A percentile compares a stretch with the other conserved stretches of the same genome.
Conservation (phyloP, 2,888 invertebrate genomes). For the Cloeon dipterum region DNA sequence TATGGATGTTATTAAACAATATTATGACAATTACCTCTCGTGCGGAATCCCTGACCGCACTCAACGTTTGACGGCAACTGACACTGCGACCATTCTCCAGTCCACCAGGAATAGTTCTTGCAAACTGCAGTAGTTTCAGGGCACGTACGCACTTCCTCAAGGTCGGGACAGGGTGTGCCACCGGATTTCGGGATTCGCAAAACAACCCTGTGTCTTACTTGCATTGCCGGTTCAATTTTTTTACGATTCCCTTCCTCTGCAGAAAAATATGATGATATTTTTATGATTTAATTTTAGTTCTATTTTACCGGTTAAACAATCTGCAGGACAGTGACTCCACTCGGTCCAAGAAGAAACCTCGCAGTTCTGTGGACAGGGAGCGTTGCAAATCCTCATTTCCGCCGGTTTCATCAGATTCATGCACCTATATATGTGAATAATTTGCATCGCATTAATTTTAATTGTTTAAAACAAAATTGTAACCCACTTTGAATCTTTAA, state of each 20-base stretch:
- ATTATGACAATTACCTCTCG: no score
- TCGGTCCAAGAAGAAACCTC: conserved; percentile 36
- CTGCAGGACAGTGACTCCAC: conserved; percentile 33
- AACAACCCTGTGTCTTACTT: conserved; percentile 25
- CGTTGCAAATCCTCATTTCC: conserved; percentile 24
- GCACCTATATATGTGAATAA: conserved; percentile 19
- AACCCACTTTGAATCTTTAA: conserved; percentile 26
- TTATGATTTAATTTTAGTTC: not conserved
- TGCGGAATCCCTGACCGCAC: conserved; percentile 25
- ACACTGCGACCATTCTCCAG: conserved; percentile 29
- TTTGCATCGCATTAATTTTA: no score
- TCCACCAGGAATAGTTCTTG: conserved; percentile 23
- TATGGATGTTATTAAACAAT: not conserved
- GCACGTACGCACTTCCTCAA: conserved; percentile 27
- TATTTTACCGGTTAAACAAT: conserved; percentile 18
- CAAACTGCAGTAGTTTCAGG: conserved; percentile 19
- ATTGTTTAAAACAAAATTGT: not conserved
- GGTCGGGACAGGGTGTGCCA: conserved; percentile 14
- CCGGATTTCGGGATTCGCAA: conserved; percentile 28
- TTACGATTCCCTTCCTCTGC: no score
- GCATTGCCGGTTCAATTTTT: conserved; percentile 21
- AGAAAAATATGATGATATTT: conserved; percentile 2
- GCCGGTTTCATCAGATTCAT: conserved; percentile 26
- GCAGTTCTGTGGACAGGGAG: conserved; percentile 34
- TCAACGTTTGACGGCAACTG: conserved; percentile 22